Percentiles rank a stretch among this genome's conserved stretches.
These are phyloP conservation scores for Chloromyia formosa DNA, from an alignment of 2,888 invertebrate genomes.

Conservation along the genomic window DNA sequence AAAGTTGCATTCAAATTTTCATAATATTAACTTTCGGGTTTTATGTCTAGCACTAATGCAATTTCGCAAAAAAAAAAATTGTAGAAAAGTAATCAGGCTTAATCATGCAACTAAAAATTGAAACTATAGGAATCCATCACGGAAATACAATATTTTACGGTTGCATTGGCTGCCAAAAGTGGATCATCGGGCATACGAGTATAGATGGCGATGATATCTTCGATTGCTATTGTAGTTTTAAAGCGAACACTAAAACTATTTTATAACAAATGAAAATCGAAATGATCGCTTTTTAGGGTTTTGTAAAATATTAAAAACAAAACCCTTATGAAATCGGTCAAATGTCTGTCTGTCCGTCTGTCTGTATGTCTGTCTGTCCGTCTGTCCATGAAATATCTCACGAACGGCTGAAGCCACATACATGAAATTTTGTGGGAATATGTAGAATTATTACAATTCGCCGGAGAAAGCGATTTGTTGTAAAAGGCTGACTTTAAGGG, in stretches of 20 bases:
- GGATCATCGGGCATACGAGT: background rate
- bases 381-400: too few relatives aligned
- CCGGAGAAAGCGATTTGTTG: too few relatives aligned
- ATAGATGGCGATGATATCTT: slow-evolving; percentile 68
- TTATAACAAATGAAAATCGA: slow-evolving; percentile 79
- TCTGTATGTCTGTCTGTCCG: too few relatives aligned
- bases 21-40: too few relatives aligned
- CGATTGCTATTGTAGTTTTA: slow-evolving; percentile 72
- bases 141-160: slow-evolving; percentile 12
- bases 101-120: background rate
- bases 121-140: background rate
- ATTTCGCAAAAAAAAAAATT: background rate
- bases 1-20: background rate
- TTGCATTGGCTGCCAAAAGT: slow-evolving; percentile 20
- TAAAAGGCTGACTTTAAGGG: too few relatives aligned
- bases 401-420: too few relatives aligned
- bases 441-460: too few relatives aligned
- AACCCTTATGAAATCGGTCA: too few relatives aligned
- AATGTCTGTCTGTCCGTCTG: too few relatives aligned
- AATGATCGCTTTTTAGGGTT: slow-evolving; percentile 81
- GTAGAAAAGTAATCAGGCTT: background rate
- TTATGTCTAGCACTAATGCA: slow-evolving; percentile 30
- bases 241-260: slow-evolving; percentile 83
- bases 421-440: too few relatives aligned
- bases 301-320: too few relatives aligned